Base-by-base conservation (phyloP, 1,140 invertebrate genomes). In the Stegodyphus mimosarum region DNA sequence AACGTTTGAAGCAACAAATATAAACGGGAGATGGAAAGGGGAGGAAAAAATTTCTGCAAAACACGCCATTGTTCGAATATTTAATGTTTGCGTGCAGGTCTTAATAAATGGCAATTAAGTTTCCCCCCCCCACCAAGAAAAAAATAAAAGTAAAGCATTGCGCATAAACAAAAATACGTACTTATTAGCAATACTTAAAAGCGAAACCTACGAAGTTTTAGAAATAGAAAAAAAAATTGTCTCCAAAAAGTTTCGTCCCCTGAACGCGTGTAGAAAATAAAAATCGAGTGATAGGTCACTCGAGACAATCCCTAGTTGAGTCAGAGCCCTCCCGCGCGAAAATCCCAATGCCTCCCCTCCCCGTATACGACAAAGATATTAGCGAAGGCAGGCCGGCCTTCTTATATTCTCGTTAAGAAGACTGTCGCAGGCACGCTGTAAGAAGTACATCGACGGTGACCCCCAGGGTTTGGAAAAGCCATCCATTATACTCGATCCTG, bases 351-450 rank as follows among this genome's bases (percentile, higher is more conserved):
- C 79, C 17, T 69, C 55, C 69, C 79, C n/a, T 64, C 74, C 74
- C 81, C 72, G 13, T 52, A 52, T 76, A 74, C 83, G 74, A 86
- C 83, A 86, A 86, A 75, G 83, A 86, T 86, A 86, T 86, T 86
- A 86, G 83, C 75, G 51, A 77, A 73, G 74, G 66, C 53, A 66
- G 80, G 49, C 70, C 48, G 53, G 83, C 83, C 83, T 86, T 86
- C 83, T 86, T 86, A 86, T 86, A 77, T 86, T 86, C 83, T 86
- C 83, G 83, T 86, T 86, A 86, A 86, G 83, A 86, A 78, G 83
- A 72, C 83, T 86, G 75, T 86, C 83, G 83, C 75, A 86, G 67
- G 74, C 83, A 86, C 66, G 52, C 73, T 74, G 71, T 69, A 77
- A 86, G 73, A 76, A 86, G 73, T 76, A 77, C 73, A 76, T 77